phyloP scores from a whole-genome alignment of 2,797 vertebrate species.

The Xerus rutilus region DNA sequence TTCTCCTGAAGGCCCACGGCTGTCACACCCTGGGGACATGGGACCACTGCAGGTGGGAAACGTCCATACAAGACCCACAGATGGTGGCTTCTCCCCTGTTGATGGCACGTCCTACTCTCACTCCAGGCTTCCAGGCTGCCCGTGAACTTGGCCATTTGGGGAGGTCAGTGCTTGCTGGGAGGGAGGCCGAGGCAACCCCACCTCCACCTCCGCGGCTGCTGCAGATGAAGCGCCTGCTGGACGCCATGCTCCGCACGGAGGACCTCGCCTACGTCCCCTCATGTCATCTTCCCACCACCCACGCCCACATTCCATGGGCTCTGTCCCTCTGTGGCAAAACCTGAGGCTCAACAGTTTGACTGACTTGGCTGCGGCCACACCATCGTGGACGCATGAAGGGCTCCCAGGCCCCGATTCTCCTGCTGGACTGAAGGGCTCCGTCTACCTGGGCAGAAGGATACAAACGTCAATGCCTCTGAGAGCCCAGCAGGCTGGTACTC shows the following conservation, averaged over 20 bases:
- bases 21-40: too few relatives aligned
- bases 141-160: background rate
- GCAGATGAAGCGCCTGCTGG: background rate
- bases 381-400: background rate
- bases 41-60: too few relatives aligned
- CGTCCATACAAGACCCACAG: too few relatives aligned
- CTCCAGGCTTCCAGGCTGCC: background rate
- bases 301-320: too few relatives aligned
- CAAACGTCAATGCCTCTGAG: too few relatives aligned
- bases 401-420: background rate
- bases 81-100: background rate
- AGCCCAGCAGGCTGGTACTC: background rate
- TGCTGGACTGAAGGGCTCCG: background rate
- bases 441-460: background rate
- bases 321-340: background rate
- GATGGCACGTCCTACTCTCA: background rate
- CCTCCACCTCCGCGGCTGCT: rapidly evolving
- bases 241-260: too few relatives aligned
- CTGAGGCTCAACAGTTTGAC: background rate
- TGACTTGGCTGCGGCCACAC: background rate
- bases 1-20: too few relatives aligned
- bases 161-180: background rate
- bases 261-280: rapidly evolving
- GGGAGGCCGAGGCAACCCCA: background rate
- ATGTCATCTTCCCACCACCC: background rate